Evolutionary conservation across 92 coral and sea anemone species (phyloP).

Genomic region (Desmophyllum pertusum): DNA sequence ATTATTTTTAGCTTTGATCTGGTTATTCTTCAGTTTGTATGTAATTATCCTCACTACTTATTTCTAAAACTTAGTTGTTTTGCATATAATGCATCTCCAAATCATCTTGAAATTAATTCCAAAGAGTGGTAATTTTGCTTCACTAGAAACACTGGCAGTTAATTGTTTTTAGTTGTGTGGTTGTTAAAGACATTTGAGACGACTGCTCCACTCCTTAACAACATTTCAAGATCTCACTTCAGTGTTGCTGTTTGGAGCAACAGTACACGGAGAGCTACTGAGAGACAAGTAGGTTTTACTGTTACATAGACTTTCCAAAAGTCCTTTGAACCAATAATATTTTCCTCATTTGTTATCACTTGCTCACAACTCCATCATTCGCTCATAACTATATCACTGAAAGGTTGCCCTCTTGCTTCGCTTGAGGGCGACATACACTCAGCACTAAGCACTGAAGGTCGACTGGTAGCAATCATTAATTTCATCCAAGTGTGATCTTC

Average conservation of each 20-base stretch:
- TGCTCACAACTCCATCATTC: too few relatives aligned
- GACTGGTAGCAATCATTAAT: too few relatives aligned
- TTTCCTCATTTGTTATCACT: not conserved
- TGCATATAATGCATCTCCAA: too few relatives aligned
- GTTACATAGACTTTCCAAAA: not conserved
- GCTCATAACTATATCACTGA: too few relatives aligned
- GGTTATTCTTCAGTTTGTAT: too few relatives aligned
- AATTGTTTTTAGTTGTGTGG: not conserved
- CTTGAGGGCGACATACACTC: too few relatives aligned
- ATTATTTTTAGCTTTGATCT: too few relatives aligned
- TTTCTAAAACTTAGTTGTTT: not conserved
- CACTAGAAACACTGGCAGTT: conserved; percentile 6
- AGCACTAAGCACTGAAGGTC: too few relatives aligned
- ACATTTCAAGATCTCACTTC: conserved; percentile 77
- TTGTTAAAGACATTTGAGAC: not conserved
- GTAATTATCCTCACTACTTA: too few relatives aligned
- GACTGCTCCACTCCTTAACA: conserved; percentile 10
- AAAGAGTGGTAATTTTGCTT: not conserved
- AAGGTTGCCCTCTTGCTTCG: too few relatives aligned
- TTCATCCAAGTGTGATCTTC: too few relatives aligned
- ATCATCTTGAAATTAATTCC: too few relatives aligned
- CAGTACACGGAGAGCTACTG: conserved; percentile 88
- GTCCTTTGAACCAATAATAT: not conserved
- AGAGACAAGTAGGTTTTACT: conserved; percentile 90
- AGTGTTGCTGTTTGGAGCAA: conserved; percentile 93